These are phyloP conservation scores for Dasypus novemcinctus DNA, from an alignment of 2,113 vertebrate species.

Conservation along the genomic window DNA sequence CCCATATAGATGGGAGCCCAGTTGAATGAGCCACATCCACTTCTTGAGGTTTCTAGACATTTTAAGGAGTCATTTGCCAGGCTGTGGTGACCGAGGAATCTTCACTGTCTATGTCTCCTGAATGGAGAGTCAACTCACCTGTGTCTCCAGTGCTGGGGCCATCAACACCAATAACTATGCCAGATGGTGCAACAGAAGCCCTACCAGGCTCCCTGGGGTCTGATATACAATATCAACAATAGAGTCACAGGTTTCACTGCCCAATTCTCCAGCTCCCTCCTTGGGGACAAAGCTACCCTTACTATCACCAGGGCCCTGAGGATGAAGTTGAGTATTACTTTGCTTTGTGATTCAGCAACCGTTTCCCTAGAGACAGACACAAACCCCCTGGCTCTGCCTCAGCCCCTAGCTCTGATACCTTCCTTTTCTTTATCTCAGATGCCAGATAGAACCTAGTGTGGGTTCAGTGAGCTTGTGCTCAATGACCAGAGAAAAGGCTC, in stretches of 20 bases:
- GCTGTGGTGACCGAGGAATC: not conserved
- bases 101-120: not conserved
- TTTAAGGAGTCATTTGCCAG: not conserved
- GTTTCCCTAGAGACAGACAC: not conserved
- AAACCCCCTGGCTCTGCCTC: not conserved
- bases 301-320: not conserved
- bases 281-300: not conserved
- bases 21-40: no score
- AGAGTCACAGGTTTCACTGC: not conserved
- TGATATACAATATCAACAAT: no score
- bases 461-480: no score
- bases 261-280: not conserved
- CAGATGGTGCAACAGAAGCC: not conserved
- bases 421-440: no score
- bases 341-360: not conserved
- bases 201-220: no score
- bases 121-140: not conserved
- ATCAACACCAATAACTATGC: not conserved
- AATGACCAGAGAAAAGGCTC: no score
- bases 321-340: not conserved
- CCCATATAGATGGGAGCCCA: no score
- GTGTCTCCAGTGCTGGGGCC: not conserved
- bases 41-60: no score
- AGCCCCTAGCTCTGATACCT: not conserved
- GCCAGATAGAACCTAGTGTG: no score